Evolutionary conservation across 2,888 invertebrate genomes (phyloP).

Genomic region (Acanthococcus lagerstroemiae): DNA sequence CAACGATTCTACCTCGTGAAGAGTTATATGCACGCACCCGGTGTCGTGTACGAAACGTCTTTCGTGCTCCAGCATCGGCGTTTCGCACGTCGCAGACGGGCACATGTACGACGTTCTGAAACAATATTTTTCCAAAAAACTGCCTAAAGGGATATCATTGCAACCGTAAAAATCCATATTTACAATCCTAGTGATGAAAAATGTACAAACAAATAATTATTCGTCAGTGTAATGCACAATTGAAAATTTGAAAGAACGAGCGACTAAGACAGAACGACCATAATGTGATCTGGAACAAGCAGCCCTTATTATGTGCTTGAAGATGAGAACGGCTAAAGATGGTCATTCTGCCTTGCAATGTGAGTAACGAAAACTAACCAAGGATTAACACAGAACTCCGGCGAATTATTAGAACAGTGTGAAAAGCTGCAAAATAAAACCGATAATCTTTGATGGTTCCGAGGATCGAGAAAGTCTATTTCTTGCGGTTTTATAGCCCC

Average conservation of each 20-base stretch:
- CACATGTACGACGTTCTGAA: conserved; percentile 77
- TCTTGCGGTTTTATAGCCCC: not conserved
- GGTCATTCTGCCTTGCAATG: too few species aligned
- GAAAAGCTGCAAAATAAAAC: conserved; percentile 84
- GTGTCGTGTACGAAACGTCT: conserved; percentile 83
- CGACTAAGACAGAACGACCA: not conserved
- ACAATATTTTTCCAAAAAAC: conserved; percentile 86
- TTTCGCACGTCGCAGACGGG: conserved; percentile 63
- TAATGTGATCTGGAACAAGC: not conserved
- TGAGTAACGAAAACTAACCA: too few species aligned
- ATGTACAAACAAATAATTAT: conserved; percentile 8
- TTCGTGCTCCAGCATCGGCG: conserved; percentile 78
- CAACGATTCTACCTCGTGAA: conserved; percentile 46
- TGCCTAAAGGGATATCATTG: conserved; percentile 89
- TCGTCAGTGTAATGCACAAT: not conserved
- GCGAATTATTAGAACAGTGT: conserved; percentile 61
- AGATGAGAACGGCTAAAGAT: too few species aligned
- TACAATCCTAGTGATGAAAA: conserved; percentile 54
- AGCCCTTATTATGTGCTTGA: too few species aligned
- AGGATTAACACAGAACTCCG: conserved; percentile 81
- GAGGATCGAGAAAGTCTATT: conserved; percentile 64
- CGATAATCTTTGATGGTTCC: conserved; percentile 74
- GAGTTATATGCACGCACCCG: conserved; percentile 70
- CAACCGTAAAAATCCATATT: conserved; percentile 92
- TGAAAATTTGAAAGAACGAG: not conserved